phyloP scores from a whole-genome alignment of 2,113 vertebrate species.

The Trogon melanurus region DNA sequence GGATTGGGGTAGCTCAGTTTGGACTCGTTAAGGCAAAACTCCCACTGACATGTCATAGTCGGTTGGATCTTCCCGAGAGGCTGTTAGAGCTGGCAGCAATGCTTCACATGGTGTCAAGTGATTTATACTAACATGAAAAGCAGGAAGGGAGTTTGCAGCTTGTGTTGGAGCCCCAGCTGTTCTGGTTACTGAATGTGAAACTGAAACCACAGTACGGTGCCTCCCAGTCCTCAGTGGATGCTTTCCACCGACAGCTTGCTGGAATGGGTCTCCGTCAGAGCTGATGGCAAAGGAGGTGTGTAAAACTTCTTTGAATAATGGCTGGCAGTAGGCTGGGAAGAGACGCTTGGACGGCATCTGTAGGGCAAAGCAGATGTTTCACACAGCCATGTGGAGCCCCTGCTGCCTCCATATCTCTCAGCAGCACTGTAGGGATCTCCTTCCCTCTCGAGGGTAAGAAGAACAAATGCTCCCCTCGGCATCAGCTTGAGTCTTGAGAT shows the following conservation, averaged over 20 bases:
- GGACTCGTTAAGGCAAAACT: conserved; percentile 15
- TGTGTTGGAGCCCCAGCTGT: neutral
- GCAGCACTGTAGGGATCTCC: neutral
- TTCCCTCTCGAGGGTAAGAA: neutral
- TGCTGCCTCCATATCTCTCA: neutral
- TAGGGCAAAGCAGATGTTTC: neutral
- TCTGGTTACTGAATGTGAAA: neutral
- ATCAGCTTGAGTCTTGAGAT: neutral
- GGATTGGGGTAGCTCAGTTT: neutral
- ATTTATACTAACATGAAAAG: neutral
- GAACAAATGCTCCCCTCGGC: neutral
- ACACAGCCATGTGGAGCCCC: neutral
- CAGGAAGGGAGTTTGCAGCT: neutral
- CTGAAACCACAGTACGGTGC: neutral
- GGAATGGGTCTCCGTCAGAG: neutral
- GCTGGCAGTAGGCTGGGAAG: neutral
- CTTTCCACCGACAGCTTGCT: neutral
- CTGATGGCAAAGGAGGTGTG: neutral
- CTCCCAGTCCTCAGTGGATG: neutral
- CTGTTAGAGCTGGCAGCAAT: neutral
- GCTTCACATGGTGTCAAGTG: neutral
- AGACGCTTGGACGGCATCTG: neutral
- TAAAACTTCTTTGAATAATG: neutral
- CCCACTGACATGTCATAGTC: neutral
- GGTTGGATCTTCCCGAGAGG: neutral